These are phyloP conservation scores for Paraplagusia blochii DNA, from an alignment of 2,113 vertebrate genomes.

Conservation along the genomic window DNA sequence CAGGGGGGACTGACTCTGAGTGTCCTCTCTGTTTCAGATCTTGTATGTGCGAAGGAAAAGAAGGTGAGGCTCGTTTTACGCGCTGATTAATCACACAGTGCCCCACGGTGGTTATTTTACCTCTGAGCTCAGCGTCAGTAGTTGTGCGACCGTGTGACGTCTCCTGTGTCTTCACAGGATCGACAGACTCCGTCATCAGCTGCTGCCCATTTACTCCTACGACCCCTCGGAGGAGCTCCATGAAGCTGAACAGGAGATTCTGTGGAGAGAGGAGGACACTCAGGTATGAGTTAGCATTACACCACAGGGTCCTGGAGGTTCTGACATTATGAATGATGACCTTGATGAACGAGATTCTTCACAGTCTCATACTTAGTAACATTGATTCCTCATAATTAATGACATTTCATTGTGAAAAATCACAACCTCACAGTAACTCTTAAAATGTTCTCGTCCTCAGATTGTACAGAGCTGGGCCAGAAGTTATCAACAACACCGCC, in stretches of 20 bases:
- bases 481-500: slow-evolving; percentile 76
- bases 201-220: slow-evolving; percentile 92
- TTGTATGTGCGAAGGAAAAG: slow-evolving; percentile 88
- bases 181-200: slow-evolving; percentile 89
- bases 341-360: too few relatives aligned
- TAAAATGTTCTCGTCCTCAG: slow-evolving; percentile 64
- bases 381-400: too few relatives aligned
- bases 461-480: slow-evolving; percentile 82
- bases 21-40: slow-evolving; percentile 73
- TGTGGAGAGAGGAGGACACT: slow-evolving; percentile 83
- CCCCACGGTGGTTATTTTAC: background rate
- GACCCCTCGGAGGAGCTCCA: slow-evolving; percentile 91
- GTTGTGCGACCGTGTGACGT: background rate
- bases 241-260: slow-evolving; percentile 88
- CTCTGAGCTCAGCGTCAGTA: background rate
- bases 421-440: too few relatives aligned
- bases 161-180: slow-evolving; percentile 72
- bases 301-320: background rate
- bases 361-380: too few relatives aligned
- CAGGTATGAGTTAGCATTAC: slow-evolving; percentile 84
- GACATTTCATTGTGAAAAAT: too few relatives aligned
- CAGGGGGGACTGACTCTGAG: too few relatives aligned
- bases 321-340: too few relatives aligned
- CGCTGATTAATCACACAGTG: background rate
- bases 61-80: slow-evolving; percentile 71